Base-by-base conservation (phyloP, 2,888 invertebrate species). In the Hypsopygia costalis region DNA sequence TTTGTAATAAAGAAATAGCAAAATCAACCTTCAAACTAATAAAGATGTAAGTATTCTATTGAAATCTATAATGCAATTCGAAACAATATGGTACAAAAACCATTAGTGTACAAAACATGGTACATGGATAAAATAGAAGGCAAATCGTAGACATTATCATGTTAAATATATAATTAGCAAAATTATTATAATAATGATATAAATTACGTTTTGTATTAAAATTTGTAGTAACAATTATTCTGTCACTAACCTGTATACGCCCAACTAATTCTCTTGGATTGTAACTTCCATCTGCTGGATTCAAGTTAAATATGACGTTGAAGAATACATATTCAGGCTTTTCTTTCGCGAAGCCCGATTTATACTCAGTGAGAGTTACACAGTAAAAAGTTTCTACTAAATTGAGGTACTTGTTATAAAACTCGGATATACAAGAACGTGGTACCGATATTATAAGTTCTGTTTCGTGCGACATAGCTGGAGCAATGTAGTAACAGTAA, bases 301-400 rank as follows among this genome's bases (percentile, higher is more conserved):
- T 82, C 52, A 86, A 63, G 63, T 86, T 86, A 51, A 85, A 86
- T 44, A 67, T 69, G 53, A 88, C 79, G 61, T 83, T 73, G 54
- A 86, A 88, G 58, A 70, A 76, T 65, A 81, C 85, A 69, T 70
- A 78, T 50, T 81, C 81, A 37, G 70, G 63, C 56, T 77, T 81
- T 53, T 76, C 77, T 54, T 74, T 74, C 30, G 69, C 49, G 39
- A 68, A 46, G 56, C 65, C 59, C 40, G 71, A 69, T 69, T 80
- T 82, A 59, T 69, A 77, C 66, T 87, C 82, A 42, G 81, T 69
- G 55, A 88, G 63, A 55, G 83, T 86, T 59, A 88, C 88, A 76
- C 78, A 86, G 62, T 88, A 88, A 78, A 88, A 87, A 66, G 83
- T 82, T 81, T 88, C 88, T 44, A 87, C 83, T 61, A 87, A 77